A percentile compares a stretch with the other conserved stretches of the same genome.
Evolutionary conservation across 2,888 invertebrate species (phyloP).

Genomic region (Zootermopsis nevadensis): DNA sequence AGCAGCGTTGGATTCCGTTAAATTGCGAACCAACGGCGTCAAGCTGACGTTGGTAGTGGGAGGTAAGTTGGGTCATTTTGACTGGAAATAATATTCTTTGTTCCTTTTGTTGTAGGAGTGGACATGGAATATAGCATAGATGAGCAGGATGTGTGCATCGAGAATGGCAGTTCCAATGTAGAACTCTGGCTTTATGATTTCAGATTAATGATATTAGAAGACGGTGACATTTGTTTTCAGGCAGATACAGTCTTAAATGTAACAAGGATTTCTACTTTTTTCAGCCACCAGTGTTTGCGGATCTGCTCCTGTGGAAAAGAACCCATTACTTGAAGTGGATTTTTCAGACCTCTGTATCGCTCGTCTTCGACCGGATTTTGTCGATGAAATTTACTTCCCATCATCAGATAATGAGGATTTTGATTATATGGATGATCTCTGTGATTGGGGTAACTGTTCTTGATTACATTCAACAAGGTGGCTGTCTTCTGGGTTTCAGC

Average conservation of each 20-base stretch:
- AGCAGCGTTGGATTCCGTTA: conserved; percentile 57
- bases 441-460: conserved; percentile 30
- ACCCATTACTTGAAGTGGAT: conserved; percentile 47
- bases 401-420: conserved; percentile 48
- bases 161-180: no score
- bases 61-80: conserved; percentile 53
- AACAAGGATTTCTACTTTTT: not conserved
- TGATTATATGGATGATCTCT: no score
- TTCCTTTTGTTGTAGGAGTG: no score
- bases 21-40: conserved; percentile 57
- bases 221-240: not conserved
- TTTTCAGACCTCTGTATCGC: conserved; percentile 52
- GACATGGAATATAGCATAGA: no score
- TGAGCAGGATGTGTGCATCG: no score
- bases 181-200: no score
- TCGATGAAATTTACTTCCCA: conserved; percentile 51
- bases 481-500: no score
- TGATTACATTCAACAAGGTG: not conserved
- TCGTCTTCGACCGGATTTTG: conserved; percentile 53
- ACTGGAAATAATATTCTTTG: not conserved
- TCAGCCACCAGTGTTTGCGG: conserved; percentile 32
- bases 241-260: not conserved
- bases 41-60: conserved; percentile 59
- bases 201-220: no score
- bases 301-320: not conserved